Evolutionary conservation across 2,888 invertebrate species (phyloP).

Genomic region (Uropetala carovei): DNA sequence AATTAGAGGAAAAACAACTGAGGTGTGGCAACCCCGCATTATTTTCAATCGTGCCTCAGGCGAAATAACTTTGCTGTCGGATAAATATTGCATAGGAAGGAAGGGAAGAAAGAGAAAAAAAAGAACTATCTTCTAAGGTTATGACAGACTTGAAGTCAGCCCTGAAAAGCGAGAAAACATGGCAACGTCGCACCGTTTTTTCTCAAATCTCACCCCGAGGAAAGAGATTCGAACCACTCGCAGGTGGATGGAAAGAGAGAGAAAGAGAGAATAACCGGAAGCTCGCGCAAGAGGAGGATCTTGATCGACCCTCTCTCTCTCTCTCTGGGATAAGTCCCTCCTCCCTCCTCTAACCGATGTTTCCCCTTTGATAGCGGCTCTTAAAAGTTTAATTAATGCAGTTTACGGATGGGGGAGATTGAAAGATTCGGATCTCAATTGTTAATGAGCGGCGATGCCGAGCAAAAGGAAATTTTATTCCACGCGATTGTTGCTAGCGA

Average conservation of each 20-base stretch:
- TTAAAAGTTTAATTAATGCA: slow-evolving; percentile 13
- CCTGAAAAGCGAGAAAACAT: neutral
- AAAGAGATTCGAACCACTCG: neutral
- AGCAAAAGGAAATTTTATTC: neutral
- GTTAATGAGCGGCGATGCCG: slow-evolving; percentile 19
- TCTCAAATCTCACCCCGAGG: neutral
- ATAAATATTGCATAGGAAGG: no score
- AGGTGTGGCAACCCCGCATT: no score
- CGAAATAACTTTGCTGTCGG: no score
- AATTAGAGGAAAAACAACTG: no score
- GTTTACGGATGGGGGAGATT: neutral
- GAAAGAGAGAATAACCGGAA: slow-evolving; percentile 21
- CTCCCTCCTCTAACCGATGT: neutral
- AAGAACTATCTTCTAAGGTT: no score
- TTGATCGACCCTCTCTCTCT: neutral
- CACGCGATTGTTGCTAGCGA: neutral
- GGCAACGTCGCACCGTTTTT: neutral
- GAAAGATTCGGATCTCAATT: slow-evolving; percentile 11
- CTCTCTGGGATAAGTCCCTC: neutral
- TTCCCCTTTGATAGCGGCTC: neutral
- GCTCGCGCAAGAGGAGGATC: neutral
- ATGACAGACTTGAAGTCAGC: no score
- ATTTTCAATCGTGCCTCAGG: no score
- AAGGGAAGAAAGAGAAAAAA: no score
- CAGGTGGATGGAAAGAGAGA: neutral